Evolutionary conservation across 2,113 vertebrate species (phyloP).

Genomic region (Zosterops borbonicus): DNA sequence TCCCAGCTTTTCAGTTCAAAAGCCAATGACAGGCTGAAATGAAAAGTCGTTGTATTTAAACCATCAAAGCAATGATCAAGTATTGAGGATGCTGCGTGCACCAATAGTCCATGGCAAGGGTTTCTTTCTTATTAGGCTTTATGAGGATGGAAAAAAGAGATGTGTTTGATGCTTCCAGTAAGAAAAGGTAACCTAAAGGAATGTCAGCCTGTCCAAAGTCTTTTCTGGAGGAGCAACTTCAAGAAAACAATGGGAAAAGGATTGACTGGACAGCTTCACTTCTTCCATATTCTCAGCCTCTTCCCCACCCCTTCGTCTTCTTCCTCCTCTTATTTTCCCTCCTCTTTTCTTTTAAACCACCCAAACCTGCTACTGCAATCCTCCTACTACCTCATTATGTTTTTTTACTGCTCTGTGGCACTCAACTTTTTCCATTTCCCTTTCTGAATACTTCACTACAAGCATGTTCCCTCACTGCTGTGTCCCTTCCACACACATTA

Average conservation of each 20-base stretch:
- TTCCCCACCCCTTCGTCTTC: background rate
- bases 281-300: background rate
- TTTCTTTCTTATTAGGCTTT: background rate
- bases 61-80: background rate
- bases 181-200: background rate
- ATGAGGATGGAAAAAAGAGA: fast-evolving
- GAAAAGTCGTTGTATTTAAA: background rate
- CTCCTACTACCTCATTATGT: background rate
- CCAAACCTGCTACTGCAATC: background rate
- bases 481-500: background rate
- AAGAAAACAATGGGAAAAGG: background rate
- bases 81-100: background rate
- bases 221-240: background rate
- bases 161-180: background rate
- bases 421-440: background rate
- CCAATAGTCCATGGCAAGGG: too few relatives aligned
- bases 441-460: background rate
- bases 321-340: background rate
- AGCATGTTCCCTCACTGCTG: background rate
- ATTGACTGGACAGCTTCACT: background rate
- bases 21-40: background rate
- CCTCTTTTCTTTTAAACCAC: background rate
- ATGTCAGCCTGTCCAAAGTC: background rate
- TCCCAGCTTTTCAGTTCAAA: background rate
- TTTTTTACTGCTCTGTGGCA: background rate